Evolutionary conservation across 2,797 vertebrate genomes (phyloP), one percentile per base, ranked within the genome.

Genomic region (Liparis tanakae): DNA sequence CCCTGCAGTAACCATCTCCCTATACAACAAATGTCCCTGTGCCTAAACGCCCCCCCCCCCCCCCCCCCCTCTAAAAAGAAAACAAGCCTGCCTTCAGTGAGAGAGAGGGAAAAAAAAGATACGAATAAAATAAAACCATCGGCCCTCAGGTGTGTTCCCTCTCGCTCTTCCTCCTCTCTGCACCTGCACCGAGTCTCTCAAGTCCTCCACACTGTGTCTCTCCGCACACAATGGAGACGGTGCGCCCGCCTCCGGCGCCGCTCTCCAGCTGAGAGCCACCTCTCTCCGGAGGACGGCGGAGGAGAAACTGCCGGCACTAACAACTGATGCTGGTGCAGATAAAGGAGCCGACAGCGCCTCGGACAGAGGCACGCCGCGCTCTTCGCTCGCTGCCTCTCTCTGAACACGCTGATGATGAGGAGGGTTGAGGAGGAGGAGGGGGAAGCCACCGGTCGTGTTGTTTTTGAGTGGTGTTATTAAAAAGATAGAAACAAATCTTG

Each of bases 201-300:
- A 90, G 90, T 90, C 89, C 87, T 89, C 89, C 73, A 76, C 84
- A n/a, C n/a, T n/a, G 91, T 92, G 91, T 93, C 90, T 92, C 91
- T 46, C 44, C 18, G 2, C 82, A 83, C 88, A 93, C 92, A 92
- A 93, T 91, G 88, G 90, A 90, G 89, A 90, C 85, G 69, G 82
- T 84, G 90, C 82, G 66, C 89, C 89, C 59, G 91, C 93, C 92
- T 73, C 80, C 86, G 89, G 93, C 91, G 50, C 73, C 87, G 88
- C 90, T 90, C 89, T 91, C 92, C 93, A 93, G 93, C 91, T 94
- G 92, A 94, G 92, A 93, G 92, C 89, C 91, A 91, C 91, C 89
- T 91, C 91, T 93, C 93, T 90, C 88, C 88, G 87, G 92, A 93
- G 91, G 89, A 92, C 87, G 87, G 85, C 71, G 76, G 86, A 88